Evolutionary conservation across 2,888 invertebrate species (phyloP).

Genomic region (Phanerotoma sp.): DNA sequence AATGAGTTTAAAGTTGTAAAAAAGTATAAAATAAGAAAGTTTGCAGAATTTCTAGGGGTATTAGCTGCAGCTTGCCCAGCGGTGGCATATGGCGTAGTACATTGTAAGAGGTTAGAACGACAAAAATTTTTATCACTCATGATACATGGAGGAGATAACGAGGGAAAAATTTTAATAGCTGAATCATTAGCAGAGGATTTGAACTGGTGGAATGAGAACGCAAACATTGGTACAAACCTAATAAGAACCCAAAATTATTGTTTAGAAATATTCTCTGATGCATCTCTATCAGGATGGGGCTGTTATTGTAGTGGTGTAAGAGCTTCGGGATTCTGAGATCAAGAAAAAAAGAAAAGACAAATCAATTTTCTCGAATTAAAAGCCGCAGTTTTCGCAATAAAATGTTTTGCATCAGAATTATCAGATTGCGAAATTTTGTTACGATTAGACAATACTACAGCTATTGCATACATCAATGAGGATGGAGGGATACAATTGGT

Average conservation of each 20-base stretch:
- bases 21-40: neutral
- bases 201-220: conserved; percentile 12
- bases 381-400: conserved; percentile 24
- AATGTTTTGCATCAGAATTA: conserved; percentile 22
- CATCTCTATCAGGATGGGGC: conserved; percentile 26
- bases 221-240: neutral
- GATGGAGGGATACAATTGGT: conserved; percentile 11
- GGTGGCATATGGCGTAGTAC: conserved; percentile 14
- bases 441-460: conserved; percentile 18
- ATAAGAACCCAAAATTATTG: conserved; percentile 9
- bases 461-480: conserved; percentile 19
- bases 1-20: conserved; percentile 11
- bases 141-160: conserved; percentile 13
- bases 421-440: conserved; percentile 23
- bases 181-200: conserved; percentile 8
- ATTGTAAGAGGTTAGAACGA: conserved; percentile 18
- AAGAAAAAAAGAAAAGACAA: conserved; percentile 12
- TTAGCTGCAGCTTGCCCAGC: conserved; percentile 18
- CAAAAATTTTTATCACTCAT: conserved; percentile 14
- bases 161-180: conserved; percentile 1
- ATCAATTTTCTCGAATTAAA: conserved; percentile 30
- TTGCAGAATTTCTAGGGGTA: conserved; percentile 13
- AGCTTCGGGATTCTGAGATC: conserved; percentile 13
- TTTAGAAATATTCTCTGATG: conserved; percentile 21
- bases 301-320: conserved; percentile 9